Evolutionary conservation across 64 coral and sea anemone genomes (phyloP).

Genomic region (Orbicella faveolata): DNA sequence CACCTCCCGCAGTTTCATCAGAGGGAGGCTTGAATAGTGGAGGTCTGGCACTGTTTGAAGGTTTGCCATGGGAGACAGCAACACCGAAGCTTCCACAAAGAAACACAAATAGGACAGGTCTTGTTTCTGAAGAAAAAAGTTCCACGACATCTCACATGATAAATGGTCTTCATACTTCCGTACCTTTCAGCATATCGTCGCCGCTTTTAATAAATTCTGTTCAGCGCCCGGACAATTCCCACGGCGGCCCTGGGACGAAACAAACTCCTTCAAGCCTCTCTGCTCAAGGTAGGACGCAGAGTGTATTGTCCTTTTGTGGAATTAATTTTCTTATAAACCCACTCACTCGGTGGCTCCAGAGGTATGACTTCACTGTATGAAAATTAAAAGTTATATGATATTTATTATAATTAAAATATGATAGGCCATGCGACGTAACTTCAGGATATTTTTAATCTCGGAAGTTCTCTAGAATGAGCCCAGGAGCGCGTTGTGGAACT

Average conservation of each 20-base stretch:
- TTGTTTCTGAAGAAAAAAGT: background rate
- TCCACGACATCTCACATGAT: background rate
- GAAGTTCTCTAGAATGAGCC: no score
- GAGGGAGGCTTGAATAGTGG: background rate
- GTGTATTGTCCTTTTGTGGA: no score
- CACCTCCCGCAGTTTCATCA: background rate
- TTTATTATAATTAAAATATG: no score
- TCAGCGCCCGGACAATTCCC: background rate
- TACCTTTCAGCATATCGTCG: background rate
- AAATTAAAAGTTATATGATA: no score
- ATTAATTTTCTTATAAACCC: no score
- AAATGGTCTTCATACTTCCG: background rate
- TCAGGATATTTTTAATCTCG: no score
- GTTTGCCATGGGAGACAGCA: conserved; percentile 12
- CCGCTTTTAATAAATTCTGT: background rate
- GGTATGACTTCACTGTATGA: no score
- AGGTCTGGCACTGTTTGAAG: background rate
- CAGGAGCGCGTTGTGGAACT: no score
- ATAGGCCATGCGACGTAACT: no score
- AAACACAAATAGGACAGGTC: background rate
- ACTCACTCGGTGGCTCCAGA: no score
- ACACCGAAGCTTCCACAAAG: conserved; percentile 19
- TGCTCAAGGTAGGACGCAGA: background rate
- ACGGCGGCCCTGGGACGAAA: background rate
- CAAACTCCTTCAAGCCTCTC: background rate